A percentile compares a stretch with the other conserved stretches of the same genome.
Evolutionary conservation across 2,888 invertebrate genomes (phyloP).

Genomic region (Allophyes oxyacanthae): DNA sequence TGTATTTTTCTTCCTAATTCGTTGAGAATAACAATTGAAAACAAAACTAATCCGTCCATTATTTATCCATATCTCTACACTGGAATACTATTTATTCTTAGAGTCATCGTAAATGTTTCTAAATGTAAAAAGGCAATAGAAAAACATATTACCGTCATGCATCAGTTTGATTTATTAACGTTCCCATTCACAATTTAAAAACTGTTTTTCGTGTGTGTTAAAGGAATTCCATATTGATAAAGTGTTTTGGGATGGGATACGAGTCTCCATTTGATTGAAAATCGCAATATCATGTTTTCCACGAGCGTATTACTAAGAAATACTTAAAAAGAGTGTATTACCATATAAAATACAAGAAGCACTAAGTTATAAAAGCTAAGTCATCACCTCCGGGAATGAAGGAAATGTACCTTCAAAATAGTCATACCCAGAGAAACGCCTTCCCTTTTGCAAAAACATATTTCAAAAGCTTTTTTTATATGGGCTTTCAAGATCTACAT

Average conservation of each 20-base stretch:
- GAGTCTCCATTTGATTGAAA: background rate
- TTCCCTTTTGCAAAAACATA: too few species aligned
- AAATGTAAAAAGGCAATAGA: background rate
- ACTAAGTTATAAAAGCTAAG: too few species aligned
- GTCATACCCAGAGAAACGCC: too few species aligned
- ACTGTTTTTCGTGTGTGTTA: background rate
- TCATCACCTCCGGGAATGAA: too few species aligned
- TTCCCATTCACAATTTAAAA: conserved; percentile 1
- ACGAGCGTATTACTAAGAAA: background rate
- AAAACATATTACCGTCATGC: conserved; percentile 7
- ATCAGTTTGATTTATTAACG: background rate
- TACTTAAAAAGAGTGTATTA: too few species aligned
- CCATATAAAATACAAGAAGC: too few species aligned
- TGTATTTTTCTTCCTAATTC: too few species aligned
- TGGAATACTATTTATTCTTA: background rate
- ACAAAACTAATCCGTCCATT: too few species aligned
- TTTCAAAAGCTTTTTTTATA: too few species aligned
- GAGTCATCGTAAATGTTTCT: conserved; percentile 1
- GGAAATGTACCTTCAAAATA: too few species aligned
- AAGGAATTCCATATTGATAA: background rate
- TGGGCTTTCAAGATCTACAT: too few species aligned
- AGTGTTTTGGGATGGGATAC: background rate
- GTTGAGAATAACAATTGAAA: too few species aligned
- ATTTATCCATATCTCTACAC: background rate
- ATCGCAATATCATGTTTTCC: background rate